Base-by-base conservation (phyloP, 1,140 invertebrate genomes). In the Forficula auricularia region DNA sequence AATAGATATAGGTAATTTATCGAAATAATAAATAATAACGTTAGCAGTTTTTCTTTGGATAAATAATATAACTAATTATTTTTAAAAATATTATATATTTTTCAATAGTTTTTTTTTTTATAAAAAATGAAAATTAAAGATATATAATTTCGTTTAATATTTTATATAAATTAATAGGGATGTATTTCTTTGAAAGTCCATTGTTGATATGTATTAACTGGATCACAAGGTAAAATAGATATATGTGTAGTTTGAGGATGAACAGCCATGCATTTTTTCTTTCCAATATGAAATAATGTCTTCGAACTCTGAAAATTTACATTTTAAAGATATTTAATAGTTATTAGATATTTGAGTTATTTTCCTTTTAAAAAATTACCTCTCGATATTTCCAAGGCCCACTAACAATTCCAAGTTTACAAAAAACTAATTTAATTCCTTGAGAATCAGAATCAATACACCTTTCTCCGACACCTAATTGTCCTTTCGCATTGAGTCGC, bases 381-480 rank as follows among this genome's bases (percentile, higher is more conserved):
- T 82, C 72, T 55, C 86, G 76, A 59, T 82, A 95, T 53, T 78
- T 68, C 89, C 89, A 96, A 2, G 85, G 88, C 3, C 91, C 91
- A 57, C 92, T 81, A 3, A 89, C 88, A 18, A 85, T 90, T 40
- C 90, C 90, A 35, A 91, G 61, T 36, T 79, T 68, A 57, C 91
- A 96, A 50, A 89, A 88, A 22, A 84, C 79, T 31, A 92, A 67
- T 62, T 86, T 88, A 12, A 95, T 71, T 30, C 79, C 78, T 55
- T 83, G 79, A 1, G 70, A 65, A 59, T 90, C 85, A 0, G 83
- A 85, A 58, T 92, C 85, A 9, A 98, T 73, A 56, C 94, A 98
- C 36, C 94, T 71, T 63, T 98, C 95, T 19, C 95, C 95, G 15
- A 92, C 77, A 20, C 87, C 87, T 20, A 98, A 56, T 63, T 98